Base-by-base conservation (phyloP, 2,888 invertebrate genomes). In the Drosophila monieri region DNA sequence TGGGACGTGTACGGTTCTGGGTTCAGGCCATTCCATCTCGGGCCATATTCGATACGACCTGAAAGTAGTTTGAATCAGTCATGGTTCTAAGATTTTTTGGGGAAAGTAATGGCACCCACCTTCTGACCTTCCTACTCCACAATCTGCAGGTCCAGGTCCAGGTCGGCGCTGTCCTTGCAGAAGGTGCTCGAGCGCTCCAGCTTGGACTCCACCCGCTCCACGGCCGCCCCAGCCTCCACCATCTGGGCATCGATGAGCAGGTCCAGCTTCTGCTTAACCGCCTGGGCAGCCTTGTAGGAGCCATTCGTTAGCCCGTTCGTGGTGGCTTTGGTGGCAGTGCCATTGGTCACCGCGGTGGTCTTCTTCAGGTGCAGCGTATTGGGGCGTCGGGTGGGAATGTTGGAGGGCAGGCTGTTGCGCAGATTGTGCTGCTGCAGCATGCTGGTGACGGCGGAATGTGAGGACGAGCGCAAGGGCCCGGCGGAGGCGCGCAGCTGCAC, bases 111-210 rank as follows among this genome's bases (percentile, higher is more conserved):
- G 21, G 0, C n/a, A 15, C 14, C 15, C 39, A 41, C 39, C 39
- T 41, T 18, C 8, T 10, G 39, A 41, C 9, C 10, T 3, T 21
- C 32, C 66, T 89, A 91, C 81, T 91, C 91, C 64, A 91, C 89
- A 67, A 91, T 90, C 75, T 91, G 91, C 74, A 91, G 80, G 52
- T 89, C 85, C 12, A 88, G 67, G 58, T 91, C 91, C 65, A 89
- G 30, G 62, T 91, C 90, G 72, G 91, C 90, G 58, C 85, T 85
- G 57, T 92, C 92, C 73, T 92, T 92, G 83, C 91, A 91, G 67
- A 92, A 92, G 32, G 92, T 92, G 76, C 91, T 92, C n/a, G 92
- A 92, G 23, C 92, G 88, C 73, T 92, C 92, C 65, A 92, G 78
- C 76, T 92, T 91, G 32, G 90, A 89, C 62, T 85, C 83, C 12